These are phyloP conservation scores for Nasonovia ribisnigri DNA, from an alignment of 2,888 invertebrate genomes.

Conservation along the genomic window DNA sequence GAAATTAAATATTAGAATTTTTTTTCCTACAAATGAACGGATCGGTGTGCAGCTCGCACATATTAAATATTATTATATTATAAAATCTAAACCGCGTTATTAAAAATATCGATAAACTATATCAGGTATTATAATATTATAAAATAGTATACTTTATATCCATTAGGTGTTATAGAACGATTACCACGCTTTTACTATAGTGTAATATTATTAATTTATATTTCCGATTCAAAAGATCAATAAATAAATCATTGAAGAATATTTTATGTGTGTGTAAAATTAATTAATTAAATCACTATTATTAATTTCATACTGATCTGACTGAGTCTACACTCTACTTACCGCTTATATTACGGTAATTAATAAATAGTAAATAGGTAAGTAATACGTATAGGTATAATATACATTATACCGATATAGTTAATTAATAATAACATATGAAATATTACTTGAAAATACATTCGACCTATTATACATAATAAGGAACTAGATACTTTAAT, in stretches of 20 bases:
- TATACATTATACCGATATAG: not conserved
- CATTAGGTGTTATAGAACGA: not conserved
- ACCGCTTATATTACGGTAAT: not conserved
- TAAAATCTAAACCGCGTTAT: not conserved
- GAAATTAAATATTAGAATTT: not conserved
- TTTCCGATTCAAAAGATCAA: conserved; percentile 27
- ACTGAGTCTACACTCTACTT: not conserved
- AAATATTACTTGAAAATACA: not conserved
- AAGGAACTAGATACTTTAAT: not conserved
- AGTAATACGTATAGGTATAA: not conserved
- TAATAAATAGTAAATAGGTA: not conserved
- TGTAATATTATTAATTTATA: conserved; percentile 32
- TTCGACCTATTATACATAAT: not conserved
- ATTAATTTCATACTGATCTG: not conserved
- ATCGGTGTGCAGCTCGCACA: not conserved
- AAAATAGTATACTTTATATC: conserved; percentile 6
- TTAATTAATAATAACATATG: not conserved
- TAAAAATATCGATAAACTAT: conserved; percentile 37
- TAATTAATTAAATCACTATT: conserved; percentile 5
- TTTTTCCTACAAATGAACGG: not conserved
- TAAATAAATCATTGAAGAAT: conserved; percentile 34
- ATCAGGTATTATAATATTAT: not conserved
- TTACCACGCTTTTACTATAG: not conserved
- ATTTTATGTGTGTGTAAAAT: conserved; percentile 28
- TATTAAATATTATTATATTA: not conserved